phyloP scores from a whole-genome alignment of 2,797 vertebrate genomes.

The Tenualosa thibaudeaui region DNA sequence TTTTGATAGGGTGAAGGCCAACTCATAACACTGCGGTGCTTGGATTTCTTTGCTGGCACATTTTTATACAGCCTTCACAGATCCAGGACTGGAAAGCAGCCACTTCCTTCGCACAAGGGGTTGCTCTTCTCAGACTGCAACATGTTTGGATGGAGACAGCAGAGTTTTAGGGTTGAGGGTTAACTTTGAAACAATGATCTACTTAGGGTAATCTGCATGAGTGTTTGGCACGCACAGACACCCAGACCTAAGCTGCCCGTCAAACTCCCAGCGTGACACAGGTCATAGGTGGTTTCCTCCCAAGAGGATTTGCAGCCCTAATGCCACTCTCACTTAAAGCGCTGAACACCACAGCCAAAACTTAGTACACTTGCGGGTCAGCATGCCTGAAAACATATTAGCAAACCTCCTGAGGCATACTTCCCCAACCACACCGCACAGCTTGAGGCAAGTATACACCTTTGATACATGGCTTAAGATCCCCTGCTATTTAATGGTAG shows the following conservation, averaged over 20 bases:
- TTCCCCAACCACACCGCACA: neutral
- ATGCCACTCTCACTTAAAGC: slow-evolving; percentile 51
- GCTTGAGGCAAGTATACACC: neutral
- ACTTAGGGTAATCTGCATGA: slow-evolving; percentile 52
- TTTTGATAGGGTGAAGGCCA: slow-evolving; percentile 50
- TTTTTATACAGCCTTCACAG: slow-evolving; percentile 39
- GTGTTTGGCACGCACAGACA: slow-evolving; percentile 49
- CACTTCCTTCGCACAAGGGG: slow-evolving; percentile 50
- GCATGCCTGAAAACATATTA: slow-evolving; percentile 32
- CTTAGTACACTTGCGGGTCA: slow-evolving; percentile 40
- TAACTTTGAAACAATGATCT: slow-evolving; percentile 58
- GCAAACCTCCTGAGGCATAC: neutral
- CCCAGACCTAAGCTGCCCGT: slow-evolving; percentile 51
- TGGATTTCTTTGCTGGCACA: slow-evolving; percentile 38
- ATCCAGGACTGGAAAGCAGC: slow-evolving; percentile 49
- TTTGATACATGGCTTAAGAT: neutral
- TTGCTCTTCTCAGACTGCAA: slow-evolving; percentile 43
- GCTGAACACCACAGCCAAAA: slow-evolving; percentile 43
- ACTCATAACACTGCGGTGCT: slow-evolving; percentile 30
- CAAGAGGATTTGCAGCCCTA: slow-evolving; percentile 54
- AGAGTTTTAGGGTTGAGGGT: slow-evolving; percentile 30
- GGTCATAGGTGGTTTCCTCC: slow-evolving; percentile 63
- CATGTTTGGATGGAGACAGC: slow-evolving; percentile 49
- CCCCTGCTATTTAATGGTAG: neutral
- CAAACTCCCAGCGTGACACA: slow-evolving; percentile 51